These are phyloP conservation scores for Muricea muricata DNA, from an alignment of 92 coral and sea anemone genomes.

Conservation along the genomic window DNA sequence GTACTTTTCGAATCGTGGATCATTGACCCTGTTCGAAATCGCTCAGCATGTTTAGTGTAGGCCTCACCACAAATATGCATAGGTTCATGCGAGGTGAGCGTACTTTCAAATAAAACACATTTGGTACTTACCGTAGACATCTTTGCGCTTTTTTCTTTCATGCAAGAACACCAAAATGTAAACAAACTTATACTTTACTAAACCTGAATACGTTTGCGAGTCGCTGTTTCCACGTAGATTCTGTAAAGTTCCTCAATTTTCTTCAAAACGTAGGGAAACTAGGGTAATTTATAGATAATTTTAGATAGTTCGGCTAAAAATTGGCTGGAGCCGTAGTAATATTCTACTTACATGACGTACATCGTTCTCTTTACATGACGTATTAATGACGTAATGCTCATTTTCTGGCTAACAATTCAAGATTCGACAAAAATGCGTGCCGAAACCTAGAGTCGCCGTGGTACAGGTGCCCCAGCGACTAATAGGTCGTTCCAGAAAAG, in stretches of 20 bases:
- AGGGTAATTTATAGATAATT: neutral
- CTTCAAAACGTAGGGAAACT: too few species aligned
- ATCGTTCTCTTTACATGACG: too few species aligned
- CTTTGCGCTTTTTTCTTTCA: neutral
- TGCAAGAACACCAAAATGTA: neutral
- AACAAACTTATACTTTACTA: neutral
- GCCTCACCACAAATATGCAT: neutral
- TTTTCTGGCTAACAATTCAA: too few species aligned
- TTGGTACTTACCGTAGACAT: neutral
- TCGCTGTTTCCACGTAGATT: neutral
- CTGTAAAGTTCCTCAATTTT: neutral
- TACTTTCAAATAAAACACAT: neutral
- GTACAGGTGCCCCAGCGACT: too few species aligned
- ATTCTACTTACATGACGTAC: too few species aligned
- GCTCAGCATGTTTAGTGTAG: neutral
- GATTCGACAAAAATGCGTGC: too few species aligned
- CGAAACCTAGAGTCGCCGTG: too few species aligned
- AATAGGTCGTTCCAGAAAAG: too few species aligned
- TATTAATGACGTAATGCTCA: too few species aligned
- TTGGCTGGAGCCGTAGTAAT: too few species aligned
- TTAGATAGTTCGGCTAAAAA: too few species aligned
- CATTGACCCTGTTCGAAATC: neutral
- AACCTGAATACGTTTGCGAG: neutral
- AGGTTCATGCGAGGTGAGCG: constrained; percentile 11
- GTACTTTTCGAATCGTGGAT: constrained; percentile 7